phyloP scores from a whole-genome alignment of 2,113 vertebrate species.

The Brienomyrus brachyistius region DNA sequence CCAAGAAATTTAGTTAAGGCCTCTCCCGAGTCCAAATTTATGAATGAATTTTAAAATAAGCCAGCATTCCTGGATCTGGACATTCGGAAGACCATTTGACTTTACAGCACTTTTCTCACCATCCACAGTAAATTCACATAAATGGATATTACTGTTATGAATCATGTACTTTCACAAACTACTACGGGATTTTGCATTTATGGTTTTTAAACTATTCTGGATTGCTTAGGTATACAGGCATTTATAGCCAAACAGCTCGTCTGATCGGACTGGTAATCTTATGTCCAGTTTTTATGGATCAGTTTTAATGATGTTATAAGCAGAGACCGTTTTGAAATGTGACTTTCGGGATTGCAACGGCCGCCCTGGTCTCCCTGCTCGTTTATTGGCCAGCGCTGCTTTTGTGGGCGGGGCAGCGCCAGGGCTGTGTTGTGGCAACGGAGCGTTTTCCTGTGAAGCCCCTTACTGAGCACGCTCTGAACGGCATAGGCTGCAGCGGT shows the following conservation, averaged over 20 bases:
- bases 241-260: background rate
- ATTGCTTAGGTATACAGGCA: background rate
- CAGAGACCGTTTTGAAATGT: background rate
- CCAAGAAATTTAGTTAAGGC: background rate
- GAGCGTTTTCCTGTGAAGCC: background rate
- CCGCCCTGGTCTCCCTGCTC: background rate
- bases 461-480: background rate
- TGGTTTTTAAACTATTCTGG: background rate
- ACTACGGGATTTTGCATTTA: background rate
- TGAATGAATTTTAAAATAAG: constrained; percentile 15
- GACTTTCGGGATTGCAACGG: background rate
- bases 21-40: background rate
- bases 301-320: background rate
- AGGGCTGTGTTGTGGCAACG: background rate
- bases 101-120: background rate
- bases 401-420: background rate
- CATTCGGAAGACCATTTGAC: background rate
- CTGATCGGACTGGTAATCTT: background rate
- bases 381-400: background rate
- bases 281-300: background rate
- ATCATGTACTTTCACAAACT: background rate
- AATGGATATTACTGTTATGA: background rate
- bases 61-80: background rate
- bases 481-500: background rate
- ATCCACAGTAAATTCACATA: background rate